Percentiles rank a stretch among this genome's conserved stretches.
phyloP scores from a whole-genome alignment of 2,797 vertebrate genomes.

The Coreius guichenoti region DNA sequence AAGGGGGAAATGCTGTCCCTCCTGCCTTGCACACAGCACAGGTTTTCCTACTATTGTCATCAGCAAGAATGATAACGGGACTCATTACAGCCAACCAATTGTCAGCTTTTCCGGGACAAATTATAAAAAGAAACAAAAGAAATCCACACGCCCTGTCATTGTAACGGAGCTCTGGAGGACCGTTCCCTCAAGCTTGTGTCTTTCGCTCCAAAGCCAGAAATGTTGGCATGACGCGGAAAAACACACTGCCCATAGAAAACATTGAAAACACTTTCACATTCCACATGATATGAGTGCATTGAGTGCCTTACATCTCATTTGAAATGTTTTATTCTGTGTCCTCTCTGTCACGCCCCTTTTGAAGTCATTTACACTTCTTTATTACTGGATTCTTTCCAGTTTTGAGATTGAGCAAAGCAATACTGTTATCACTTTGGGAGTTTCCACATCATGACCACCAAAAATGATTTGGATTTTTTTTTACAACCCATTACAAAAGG shows the following conservation, averaged over 20 bases:
- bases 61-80: slow-evolving; percentile 93
- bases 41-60: slow-evolving; percentile 99
- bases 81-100: slow-evolving; percentile 98
- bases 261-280: slow-evolving; percentile 35
- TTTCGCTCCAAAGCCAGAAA: slow-evolving; percentile 47
- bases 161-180: slow-evolving; percentile 66
- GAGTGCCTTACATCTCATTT: slow-evolving; percentile 18
- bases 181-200: slow-evolving; percentile 24
- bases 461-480: background rate
- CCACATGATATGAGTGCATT: background rate
- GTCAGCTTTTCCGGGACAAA: slow-evolving; percentile 98
- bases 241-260: slow-evolving; percentile 12
- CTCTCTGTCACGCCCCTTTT: background rate
- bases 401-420: slow-evolving; percentile 2
- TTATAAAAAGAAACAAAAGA: slow-evolving; percentile 99
- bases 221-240: slow-evolving; percentile 51
- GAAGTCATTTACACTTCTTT: background rate
- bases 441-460: background rate
- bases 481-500: background rate
- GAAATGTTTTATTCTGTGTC: background rate
- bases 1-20: slow-evolving; percentile 81
- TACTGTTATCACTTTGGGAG: background rate
- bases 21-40: slow-evolving; percentile 86
- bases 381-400: slow-evolving; percentile 36
- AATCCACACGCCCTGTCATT: slow-evolving; percentile 86